Conservation (phyloP, 2,113 vertebrate genomes). For the Phalacrocorax carbo region DNA sequence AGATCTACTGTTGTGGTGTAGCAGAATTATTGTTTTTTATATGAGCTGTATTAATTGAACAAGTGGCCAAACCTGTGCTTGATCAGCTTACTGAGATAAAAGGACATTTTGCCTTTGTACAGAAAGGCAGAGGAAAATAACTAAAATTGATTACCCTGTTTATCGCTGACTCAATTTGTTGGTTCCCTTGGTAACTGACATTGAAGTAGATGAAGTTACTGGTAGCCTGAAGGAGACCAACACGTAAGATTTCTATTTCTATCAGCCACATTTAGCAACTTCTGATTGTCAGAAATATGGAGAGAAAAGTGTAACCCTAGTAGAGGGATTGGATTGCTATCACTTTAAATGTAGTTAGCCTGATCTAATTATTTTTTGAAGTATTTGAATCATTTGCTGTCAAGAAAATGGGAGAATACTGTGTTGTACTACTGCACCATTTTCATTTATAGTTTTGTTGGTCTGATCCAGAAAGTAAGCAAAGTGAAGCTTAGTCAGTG, state of each 20-base stretch:
- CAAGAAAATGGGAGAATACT: not conserved
- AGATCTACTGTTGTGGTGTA: not conserved
- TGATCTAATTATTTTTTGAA: not conserved
- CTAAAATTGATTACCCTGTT: conserved; percentile 61
- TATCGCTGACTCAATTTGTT: conserved; percentile 45
- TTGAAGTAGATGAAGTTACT: conserved; percentile 8
- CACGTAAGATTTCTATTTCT: not conserved
- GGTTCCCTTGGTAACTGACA: conserved; percentile 68
- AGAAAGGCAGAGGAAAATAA: conserved; percentile 43
- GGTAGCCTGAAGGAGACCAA: not conserved
- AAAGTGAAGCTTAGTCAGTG: not conserved
- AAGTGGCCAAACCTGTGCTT: not conserved
- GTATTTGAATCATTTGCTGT: not conserved
- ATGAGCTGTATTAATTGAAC: not conserved
- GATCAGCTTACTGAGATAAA: conserved; percentile 28
- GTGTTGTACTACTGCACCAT: not conserved
- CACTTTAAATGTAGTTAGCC: not conserved
- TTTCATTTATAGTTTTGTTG: not conserved
- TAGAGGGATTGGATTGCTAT: not conserved
- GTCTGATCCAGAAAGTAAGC: not conserved
- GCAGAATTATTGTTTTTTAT: not conserved
- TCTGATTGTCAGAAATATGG: not conserved
- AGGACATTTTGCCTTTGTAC: conserved; percentile 30
- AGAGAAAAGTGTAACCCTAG: not conserved
- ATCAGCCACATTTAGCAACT: not conserved